phyloP scores from a whole-genome alignment of 2,888 invertebrate genomes.

The Temnothorax ravouxi region DNA sequence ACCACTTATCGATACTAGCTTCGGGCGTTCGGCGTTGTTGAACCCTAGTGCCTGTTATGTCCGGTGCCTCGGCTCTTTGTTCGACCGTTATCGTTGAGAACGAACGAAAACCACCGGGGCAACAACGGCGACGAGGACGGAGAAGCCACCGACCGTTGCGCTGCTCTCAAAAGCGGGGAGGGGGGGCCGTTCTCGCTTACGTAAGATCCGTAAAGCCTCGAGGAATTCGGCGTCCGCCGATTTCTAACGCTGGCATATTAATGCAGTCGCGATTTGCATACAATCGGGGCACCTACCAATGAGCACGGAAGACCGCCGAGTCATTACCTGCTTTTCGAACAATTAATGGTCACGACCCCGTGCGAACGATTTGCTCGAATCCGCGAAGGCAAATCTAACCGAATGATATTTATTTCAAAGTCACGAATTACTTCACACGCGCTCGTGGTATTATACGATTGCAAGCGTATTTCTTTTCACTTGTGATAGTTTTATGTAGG shows the following conservation, averaged over 20 bases:
- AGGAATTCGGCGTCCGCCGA: slow-evolving; percentile 13
- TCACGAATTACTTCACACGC: not conserved
- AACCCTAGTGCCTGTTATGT: slow-evolving; percentile 56
- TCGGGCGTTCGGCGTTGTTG: slow-evolving; percentile 51
- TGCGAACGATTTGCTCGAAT: slow-evolving; percentile 22
- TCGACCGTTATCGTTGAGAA: slow-evolving; percentile 48
- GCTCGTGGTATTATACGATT: not conserved
- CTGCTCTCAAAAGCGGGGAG: not conserved
- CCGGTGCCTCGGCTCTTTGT: slow-evolving; percentile 60
- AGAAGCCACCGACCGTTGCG: not conserved
- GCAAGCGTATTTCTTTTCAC: not conserved
- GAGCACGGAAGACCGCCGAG: slow-evolving; percentile 1
- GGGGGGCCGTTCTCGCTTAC: not conserved
- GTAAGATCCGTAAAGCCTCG: slow-evolving; percentile 30
- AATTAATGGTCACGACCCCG: slow-evolving; percentile 24
- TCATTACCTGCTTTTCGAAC: slow-evolving; percentile 11
- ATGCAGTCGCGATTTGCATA: slow-evolving; percentile 34
- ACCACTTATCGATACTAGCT: slow-evolving; percentile 69
- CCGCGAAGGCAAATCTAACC: not conserved
- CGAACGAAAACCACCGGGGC: slow-evolving; percentile 22
- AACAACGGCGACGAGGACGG: not conserved
- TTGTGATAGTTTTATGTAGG: not conserved
- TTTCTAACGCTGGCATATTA: slow-evolving; percentile 32
- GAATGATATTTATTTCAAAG: slow-evolving; percentile 11
- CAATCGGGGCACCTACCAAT: slow-evolving; percentile 8